Conservation (phyloP, 2,113 vertebrate species). For the Cygnus buccinator region DNA sequence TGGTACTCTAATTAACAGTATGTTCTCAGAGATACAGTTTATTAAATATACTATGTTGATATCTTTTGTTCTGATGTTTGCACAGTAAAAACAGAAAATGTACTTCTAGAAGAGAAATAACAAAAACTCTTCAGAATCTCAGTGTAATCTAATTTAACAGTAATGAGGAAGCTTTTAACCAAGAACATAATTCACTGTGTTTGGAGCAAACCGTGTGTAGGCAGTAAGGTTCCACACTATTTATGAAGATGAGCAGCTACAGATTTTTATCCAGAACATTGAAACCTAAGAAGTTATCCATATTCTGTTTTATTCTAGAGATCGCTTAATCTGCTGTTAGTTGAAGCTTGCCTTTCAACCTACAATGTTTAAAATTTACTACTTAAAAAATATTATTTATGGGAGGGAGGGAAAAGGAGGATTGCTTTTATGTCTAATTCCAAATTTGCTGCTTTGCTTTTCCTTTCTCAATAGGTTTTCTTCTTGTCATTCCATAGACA, state of each 20-base stretch:
- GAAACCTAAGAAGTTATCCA: not conserved
- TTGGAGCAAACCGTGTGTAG: not conserved
- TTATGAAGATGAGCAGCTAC: not conserved
- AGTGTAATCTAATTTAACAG: not conserved
- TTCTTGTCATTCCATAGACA: not conserved
- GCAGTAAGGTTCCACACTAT: not conserved
- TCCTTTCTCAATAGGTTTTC: not conserved
- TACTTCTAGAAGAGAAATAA: not conserved
- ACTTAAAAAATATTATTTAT: not conserved
- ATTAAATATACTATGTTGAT: constrained; percentile 20
- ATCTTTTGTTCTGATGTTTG: constrained; percentile 32
- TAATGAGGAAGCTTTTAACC: not conserved
- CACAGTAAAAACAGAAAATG: constrained; percentile 3
- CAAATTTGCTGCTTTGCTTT: not conserved
- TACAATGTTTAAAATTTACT: not conserved
- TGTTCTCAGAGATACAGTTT: constrained; percentile 24
- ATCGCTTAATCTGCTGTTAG: not conserved
- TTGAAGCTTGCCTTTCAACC: not conserved
- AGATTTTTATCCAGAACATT: not conserved
- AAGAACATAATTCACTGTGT: not conserved
- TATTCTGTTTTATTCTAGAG: not conserved
- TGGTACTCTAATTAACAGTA: constrained; percentile 48
- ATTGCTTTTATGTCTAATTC: not conserved
- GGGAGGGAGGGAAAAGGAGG: not conserved
- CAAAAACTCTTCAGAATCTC: not conserved